Evolutionary conservation across 2,113 vertebrate genomes (phyloP), one percentile per base, ranked within the genome.

Genomic region (Leptobrachium ailaonicum): DNA sequence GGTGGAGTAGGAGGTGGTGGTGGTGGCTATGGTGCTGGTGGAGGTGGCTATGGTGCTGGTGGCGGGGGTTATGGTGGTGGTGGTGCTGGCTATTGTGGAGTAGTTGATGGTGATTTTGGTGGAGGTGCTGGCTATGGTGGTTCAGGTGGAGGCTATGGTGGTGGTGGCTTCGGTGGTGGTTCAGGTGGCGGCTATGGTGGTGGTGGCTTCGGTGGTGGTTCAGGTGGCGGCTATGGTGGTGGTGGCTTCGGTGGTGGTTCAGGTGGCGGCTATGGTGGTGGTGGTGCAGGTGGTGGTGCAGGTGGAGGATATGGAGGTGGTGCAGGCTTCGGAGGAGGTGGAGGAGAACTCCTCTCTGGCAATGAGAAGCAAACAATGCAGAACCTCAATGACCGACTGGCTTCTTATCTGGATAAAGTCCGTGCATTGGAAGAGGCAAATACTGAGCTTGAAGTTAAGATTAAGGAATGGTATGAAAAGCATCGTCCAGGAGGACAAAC

Each of bases 371-470:
- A 32, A 32, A 94, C 95, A 83, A 96, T 97, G 96, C 95, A 97
- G 91, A 94, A 94, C 82, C 95, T 97, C 82, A 97, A 97, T 63
- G 93, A 69, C 87, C 95, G 96, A 4, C 88, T 97, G 84, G 95
- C 95, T 7, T 95, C 83, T 86, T 94, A 92, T 83, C 83, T 93
- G 88, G 92, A 95, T 75, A 93, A 95, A 87, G 90, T 94, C 43
- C 90, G 85, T 12, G 81, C 90, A 4, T 87, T 95, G 87, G 94
- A 94, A 84, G 87, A 86, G 80, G 91, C 92, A 84, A 95, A 95
- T 14, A 85, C 89, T 7, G 91, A 92, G 79, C 88, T 94, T 82
- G 93, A 96, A 85, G 75, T 82, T 43, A 93, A 89, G 87, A 95
- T 95, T 82, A 93, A 93, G 83, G 90, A 92, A 84, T 73, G 32